These are phyloP conservation scores for Chrysogorgia sp. DNA, from an alignment of 92 coral and sea anemone genomes.

Conservation along the genomic window DNA sequence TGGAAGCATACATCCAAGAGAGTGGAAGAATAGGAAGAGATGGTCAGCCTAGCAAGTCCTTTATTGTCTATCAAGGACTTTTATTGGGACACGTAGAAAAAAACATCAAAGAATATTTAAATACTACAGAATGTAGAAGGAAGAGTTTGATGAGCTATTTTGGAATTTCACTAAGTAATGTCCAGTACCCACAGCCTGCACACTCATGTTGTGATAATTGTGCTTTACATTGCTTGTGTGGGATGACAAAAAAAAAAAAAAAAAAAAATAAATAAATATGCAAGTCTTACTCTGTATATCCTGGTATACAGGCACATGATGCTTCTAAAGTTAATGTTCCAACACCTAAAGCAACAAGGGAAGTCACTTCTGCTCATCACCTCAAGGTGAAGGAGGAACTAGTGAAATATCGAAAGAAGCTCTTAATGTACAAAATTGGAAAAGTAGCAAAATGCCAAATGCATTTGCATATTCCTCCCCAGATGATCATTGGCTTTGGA, in stretches of 20 bases:
- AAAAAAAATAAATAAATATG: background rate
- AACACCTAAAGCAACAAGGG: background rate
- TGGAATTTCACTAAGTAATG: constrained; percentile 18
- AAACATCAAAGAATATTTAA: constrained; percentile 59
- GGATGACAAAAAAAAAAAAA: background rate
- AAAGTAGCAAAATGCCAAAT: constrained; percentile 8
- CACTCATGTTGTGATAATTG: constrained; percentile 50
- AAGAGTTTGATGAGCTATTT: constrained; percentile 50
- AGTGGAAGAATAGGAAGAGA: constrained; percentile 71
- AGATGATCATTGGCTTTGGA: constrained; percentile 29
- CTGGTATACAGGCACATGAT: background rate
- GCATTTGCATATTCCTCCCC: background rate
- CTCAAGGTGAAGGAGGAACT: constrained; percentile 6
- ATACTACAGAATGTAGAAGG: constrained; percentile 45
- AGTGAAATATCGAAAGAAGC: constrained; percentile 21
- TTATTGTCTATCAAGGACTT: constrained; percentile 47
- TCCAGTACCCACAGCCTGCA: background rate
- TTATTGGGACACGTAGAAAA: constrained; percentile 39
- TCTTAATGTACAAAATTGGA: constrained; percentile 19
- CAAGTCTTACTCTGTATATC: constrained; percentile 12
- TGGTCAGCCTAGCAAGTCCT: constrained; percentile 59
- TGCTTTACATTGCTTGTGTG: constrained; percentile 1
- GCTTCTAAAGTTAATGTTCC: constrained; percentile 7
- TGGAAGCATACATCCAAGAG: constrained; percentile 67
- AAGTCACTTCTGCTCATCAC: constrained; percentile 21